Base-by-base conservation (phyloP, 2,888 invertebrate species). In the Drepana falcataria region DNA sequence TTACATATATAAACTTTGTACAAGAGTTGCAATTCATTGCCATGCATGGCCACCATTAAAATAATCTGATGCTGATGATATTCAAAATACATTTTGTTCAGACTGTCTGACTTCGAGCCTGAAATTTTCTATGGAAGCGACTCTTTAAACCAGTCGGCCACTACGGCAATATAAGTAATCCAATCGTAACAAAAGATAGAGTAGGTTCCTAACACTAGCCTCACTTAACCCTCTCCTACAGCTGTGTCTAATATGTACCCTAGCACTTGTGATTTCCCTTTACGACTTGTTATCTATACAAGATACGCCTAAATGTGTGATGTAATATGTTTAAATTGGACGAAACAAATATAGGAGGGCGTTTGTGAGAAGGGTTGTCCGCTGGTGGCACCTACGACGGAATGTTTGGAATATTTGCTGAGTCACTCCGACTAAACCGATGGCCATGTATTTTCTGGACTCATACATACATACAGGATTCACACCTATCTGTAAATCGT, bases 221-320 rank as follows among this genome's bases (percentile, higher is more conserved):
- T 71, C 59, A 67, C 64, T 60, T 59, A 73, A 72, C 74, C 78
- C 78, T 75, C 59, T 44, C 49, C 65, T 69, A 69, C 72, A 63
- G 62, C 55, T 52, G 53, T 59, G 55, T 63, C 66, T 58, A 57
- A 21, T 72, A 68, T 68, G 70, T 73, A 71, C 61, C 65, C 56
- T 61, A 54, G 55, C 71, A 72, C 70, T 75, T 71, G 71, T 72
- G 66, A 63, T 75, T 81, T 83, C 77, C 78, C 82, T 83, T 84
- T 83, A 86, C 74, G 83, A 81, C 66, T 61, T 64, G 69, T 71
- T 84, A 84, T 85, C 81, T 81, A 59, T 70, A 62, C 60, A 65
- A 81, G 79, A 83, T 83, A 81, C 69, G 71, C 69, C 73, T 72
- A 76, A 81, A 85, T 79, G 79, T 77, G 77, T 75, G 70, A 77